Evolutionary conservation across 2,113 vertebrate genomes (phyloP).

Genomic region (Eurypyga helias): DNA sequence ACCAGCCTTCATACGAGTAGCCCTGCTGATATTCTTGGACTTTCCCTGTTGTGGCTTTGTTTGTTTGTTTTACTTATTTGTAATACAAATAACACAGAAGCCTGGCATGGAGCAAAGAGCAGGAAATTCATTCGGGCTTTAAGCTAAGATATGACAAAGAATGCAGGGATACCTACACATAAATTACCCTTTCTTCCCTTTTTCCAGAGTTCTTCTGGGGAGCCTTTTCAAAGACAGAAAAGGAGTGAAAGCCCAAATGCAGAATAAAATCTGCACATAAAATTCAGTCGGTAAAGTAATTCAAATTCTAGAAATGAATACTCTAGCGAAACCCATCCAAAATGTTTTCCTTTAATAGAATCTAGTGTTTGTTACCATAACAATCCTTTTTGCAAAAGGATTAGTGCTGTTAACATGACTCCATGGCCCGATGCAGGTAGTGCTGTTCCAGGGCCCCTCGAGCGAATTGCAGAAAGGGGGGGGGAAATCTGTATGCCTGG

Average conservation of each 20-base stretch:
- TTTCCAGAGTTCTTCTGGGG: not conserved
- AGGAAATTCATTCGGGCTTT: slow-evolving; percentile 61
- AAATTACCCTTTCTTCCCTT: not conserved
- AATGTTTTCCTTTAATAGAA: slow-evolving; percentile 26
- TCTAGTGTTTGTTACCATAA: slow-evolving; percentile 41
- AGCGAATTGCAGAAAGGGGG: not conserved
- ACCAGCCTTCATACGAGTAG: not conserved
- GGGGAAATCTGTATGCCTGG: not conserved
- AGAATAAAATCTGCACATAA: not conserved
- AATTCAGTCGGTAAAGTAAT: not conserved
- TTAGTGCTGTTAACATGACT: slow-evolving; percentile 13
- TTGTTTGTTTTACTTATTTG: slow-evolving; percentile 49
- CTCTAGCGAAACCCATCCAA: not conserved
- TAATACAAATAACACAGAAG: slow-evolving; percentile 39
- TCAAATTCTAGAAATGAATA: not conserved
- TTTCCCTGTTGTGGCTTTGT: slow-evolving; percentile 3
- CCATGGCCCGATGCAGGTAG: not conserved
- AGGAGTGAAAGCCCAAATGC: not conserved
- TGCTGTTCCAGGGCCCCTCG: not conserved
- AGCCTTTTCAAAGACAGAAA: not conserved
- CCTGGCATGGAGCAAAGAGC: slow-evolving; percentile 63
- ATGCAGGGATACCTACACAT: not conserved
- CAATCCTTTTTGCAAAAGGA: not conserved
- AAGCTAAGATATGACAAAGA: slow-evolving; percentile 43
- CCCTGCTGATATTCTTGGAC: not conserved